Conservation (phyloP, 2,888 invertebrate genomes). For the Synergus japonicus region DNA sequence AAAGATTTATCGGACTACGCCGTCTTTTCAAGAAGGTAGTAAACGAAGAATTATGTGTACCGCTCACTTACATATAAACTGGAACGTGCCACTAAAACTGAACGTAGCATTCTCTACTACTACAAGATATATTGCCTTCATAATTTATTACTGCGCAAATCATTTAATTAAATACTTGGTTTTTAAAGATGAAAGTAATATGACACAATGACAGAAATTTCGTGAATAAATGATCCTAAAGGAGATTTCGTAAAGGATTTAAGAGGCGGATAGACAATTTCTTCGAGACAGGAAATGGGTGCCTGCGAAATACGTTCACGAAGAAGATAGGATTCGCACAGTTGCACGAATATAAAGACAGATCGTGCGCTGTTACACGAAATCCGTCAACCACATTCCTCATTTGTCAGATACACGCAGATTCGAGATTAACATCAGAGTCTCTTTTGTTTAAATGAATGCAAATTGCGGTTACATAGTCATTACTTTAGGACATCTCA, state of each 20-base stretch:
- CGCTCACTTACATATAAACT: constrained; percentile 7
- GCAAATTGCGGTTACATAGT: background rate
- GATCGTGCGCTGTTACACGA: constrained; percentile 48
- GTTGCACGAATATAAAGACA: constrained; percentile 60
- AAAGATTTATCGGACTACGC: background rate
- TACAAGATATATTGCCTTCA: background rate
- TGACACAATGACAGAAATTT: too few species aligned
- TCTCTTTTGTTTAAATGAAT: constrained; percentile 26
- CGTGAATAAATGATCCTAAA: background rate
- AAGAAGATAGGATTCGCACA: constrained; percentile 57
- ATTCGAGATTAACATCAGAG: constrained; percentile 58
- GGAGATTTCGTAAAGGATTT: background rate
- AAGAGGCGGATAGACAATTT: background rate
- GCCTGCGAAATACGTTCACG: constrained; percentile 19
- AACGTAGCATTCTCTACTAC: background rate
- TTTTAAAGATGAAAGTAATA: background rate
- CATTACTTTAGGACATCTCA: background rate
- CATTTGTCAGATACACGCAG: constrained; percentile 60
- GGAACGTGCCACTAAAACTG: background rate
- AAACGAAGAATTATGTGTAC: background rate
- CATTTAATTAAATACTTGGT: background rate
- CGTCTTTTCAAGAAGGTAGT: background rate
- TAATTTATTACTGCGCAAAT: background rate
- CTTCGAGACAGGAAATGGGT: background rate
- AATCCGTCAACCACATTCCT: constrained; percentile 61